Evolutionary conservation across 2,113 vertebrate genomes (phyloP).

Genomic region (Myodes glareolus): DNA sequence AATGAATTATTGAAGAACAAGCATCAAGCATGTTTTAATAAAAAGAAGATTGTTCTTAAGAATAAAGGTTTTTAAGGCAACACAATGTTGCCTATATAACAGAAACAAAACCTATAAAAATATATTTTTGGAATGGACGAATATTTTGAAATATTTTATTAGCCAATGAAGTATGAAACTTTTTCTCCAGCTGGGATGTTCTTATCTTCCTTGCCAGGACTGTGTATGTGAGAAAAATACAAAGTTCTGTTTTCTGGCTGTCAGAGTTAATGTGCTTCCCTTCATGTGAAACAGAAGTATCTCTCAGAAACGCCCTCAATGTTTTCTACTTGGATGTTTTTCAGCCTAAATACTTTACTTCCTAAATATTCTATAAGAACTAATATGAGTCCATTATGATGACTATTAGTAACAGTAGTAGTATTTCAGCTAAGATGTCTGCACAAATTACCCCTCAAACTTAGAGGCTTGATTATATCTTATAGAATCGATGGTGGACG

Average conservation of each 20-base stretch:
- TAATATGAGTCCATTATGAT: background rate
- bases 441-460: background rate
- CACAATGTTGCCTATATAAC: background rate
- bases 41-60: background rate
- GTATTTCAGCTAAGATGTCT: background rate
- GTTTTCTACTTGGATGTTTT: background rate
- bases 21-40: background rate
- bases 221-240: background rate
- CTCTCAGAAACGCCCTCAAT: background rate
- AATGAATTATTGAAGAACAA: background rate
- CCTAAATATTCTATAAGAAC: background rate
- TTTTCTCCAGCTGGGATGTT: background rate
- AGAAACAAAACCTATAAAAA: background rate
- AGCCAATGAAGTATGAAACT: background rate
- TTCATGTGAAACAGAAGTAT: background rate
- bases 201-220: background rate
- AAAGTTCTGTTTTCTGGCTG: background rate
- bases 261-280: background rate
- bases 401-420: background rate
- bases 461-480: background rate
- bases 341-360: background rate
- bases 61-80: background rate
- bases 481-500: too few species aligned
- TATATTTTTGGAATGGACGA: background rate
- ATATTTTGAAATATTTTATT: conserved; percentile 20